These are phyloP conservation scores for Callaeas wilsoni DNA, from an alignment of 2,113 vertebrate genomes.

Conservation along the genomic window DNA sequence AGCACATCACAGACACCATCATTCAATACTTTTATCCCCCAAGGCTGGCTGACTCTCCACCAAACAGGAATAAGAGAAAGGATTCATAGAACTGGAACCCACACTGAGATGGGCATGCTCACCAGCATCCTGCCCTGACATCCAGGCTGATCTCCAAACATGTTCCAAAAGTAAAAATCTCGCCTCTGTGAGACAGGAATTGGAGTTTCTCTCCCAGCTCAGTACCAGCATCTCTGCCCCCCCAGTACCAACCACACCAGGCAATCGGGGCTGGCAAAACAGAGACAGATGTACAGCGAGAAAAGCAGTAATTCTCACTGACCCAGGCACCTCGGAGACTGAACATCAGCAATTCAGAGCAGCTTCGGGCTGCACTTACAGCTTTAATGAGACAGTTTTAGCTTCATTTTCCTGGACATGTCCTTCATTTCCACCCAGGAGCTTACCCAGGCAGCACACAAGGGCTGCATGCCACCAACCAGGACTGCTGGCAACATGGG, in stretches of 20 bases:
- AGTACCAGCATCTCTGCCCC: neutral
- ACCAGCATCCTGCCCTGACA: neutral
- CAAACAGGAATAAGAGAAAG: fast-evolving
- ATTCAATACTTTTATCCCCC: neutral
- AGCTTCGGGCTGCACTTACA: neutral
- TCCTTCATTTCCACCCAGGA: neutral
- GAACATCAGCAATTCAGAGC: neutral
- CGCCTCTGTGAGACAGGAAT: neutral
- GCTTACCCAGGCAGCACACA: neutral
- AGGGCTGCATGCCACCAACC: no score
- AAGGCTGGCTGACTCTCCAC: neutral
- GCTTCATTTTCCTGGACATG: fast-evolving
- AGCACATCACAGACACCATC: neutral
- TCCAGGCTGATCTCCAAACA: neutral
- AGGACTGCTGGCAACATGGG: neutral
- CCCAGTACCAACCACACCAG: neutral
- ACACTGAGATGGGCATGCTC: fast-evolving
- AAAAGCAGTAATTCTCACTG: neutral
- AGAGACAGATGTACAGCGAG: fast-evolving
- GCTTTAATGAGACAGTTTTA: neutral
- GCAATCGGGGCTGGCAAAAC: neutral
- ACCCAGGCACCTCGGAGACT: neutral
- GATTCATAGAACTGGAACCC: neutral
- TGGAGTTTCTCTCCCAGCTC: neutral
- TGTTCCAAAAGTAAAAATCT: neutral